Conservation (phyloP, 2,113 vertebrate genomes). For the Hystrix brachyura region DNA sequence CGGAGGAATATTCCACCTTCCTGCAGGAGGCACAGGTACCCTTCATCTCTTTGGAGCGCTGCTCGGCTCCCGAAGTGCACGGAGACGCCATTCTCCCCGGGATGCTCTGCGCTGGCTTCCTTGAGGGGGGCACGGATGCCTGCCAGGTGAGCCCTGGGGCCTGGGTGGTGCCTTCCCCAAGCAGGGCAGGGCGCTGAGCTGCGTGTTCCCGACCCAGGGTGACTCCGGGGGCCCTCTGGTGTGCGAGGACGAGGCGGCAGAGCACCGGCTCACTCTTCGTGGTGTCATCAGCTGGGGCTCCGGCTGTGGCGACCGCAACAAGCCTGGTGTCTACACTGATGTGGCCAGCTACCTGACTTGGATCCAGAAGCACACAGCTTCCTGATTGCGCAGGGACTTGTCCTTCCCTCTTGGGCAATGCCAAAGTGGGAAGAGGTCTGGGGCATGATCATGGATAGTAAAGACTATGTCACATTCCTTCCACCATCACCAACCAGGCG, state of each 20-base stretch:
- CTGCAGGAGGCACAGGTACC: slow-evolving; percentile 85
- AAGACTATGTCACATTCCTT: not conserved
- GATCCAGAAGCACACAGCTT: slow-evolving; percentile 84
- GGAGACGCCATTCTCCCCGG: slow-evolving; percentile 67
- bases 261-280: slow-evolving; percentile 82
- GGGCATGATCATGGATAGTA: not conserved
- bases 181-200: rapidly evolving
- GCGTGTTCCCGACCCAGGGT: slow-evolving; percentile 85
- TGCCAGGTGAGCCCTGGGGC: slow-evolving; percentile 83
- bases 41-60: slow-evolving; percentile 74
- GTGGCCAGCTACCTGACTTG: slow-evolving; percentile 86
- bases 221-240: slow-evolving; percentile 93
- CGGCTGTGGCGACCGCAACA: slow-evolving; percentile 89
- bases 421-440: not conserved
- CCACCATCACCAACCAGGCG: rapidly evolving
- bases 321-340: slow-evolving; percentile 91
- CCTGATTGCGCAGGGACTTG: not conserved
- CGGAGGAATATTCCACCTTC: slow-evolving; percentile 79
- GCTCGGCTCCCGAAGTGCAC: slow-evolving; percentile 70
- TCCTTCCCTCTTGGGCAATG: not conserved
- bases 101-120: slow-evolving; percentile 86
- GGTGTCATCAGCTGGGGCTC: slow-evolving; percentile 93
- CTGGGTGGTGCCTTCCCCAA: not conserved
- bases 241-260: slow-evolving; percentile 74
- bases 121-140: slow-evolving; percentile 84